Conservation (phyloP, 92 coral and sea anemone species). For the Phenganax stokvisi region DNA sequence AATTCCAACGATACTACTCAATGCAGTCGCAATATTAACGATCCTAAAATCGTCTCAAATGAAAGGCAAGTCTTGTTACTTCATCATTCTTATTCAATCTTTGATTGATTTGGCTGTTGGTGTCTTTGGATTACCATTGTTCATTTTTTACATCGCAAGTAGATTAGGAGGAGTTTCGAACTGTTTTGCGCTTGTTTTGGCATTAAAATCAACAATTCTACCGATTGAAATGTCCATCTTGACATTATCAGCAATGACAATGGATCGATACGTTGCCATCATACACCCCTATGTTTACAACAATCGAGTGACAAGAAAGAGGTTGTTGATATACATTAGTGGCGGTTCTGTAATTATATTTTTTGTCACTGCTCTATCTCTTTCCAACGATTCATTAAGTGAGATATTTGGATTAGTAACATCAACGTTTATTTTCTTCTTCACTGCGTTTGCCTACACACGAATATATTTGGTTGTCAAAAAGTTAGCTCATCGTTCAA, state of each 20-base stretch:
- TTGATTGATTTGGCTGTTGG: neutral
- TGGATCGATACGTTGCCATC: neutral
- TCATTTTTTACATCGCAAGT: neutral
- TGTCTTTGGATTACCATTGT: neutral
- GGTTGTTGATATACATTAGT: neutral
- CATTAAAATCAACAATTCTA: neutral
- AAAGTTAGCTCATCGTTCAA: neutral
- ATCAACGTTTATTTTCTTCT: neutral
- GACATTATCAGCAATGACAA: neutral
- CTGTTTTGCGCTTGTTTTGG: neutral
- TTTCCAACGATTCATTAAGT: neutral
- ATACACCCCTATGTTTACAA: neutral
- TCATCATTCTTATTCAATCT: neutral
- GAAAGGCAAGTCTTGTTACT: neutral
- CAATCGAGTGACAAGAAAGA: neutral
- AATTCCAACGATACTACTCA: neutral
- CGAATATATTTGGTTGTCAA: neutral
- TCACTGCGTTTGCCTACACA: neutral
- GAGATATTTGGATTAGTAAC: neutral
- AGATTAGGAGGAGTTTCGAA: neutral
- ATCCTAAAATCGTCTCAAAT: neutral
- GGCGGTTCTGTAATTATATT: neutral
- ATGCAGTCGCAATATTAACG: neutral
- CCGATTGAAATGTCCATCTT: neutral
- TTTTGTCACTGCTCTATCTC: neutral